phyloP scores from a whole-genome alignment of 2,888 invertebrate genomes.

The Mesorhabditis spiculigera region DNA sequence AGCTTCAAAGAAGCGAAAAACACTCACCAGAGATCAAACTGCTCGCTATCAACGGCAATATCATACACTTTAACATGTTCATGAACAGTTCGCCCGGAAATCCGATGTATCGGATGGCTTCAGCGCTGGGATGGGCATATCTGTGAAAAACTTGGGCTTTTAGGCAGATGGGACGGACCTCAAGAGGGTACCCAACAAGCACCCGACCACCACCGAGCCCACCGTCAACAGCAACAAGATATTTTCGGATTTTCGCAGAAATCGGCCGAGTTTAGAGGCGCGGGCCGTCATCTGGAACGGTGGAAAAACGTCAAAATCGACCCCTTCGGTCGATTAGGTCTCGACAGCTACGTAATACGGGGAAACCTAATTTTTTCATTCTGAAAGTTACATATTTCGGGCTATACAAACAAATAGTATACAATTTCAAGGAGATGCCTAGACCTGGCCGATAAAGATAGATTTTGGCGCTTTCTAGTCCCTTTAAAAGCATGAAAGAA shows the following conservation, averaged over 20 bases:
- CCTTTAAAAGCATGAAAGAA: too few species aligned
- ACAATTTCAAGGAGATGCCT: too few species aligned
- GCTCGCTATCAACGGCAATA: slow-evolving; percentile 70
- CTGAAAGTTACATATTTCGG: too few species aligned
- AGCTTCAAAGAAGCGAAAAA: neutral
- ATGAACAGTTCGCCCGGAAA: slow-evolving; percentile 72
- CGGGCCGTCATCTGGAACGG: too few species aligned
- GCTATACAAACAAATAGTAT: too few species aligned
- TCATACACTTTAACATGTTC: slow-evolving; percentile 71
- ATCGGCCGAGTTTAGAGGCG: neutral
- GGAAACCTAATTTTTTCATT: too few species aligned
- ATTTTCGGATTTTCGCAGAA: neutral
- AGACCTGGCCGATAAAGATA: too few species aligned
- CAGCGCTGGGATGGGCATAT: slow-evolving; percentile 23
- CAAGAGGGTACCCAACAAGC: neutral
- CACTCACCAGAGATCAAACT: slow-evolving; percentile 67
- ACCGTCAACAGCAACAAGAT: neutral
- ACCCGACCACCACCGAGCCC: slow-evolving; percentile 1
- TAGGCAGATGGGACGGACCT: neutral
- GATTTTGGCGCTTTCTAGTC: too few species aligned
- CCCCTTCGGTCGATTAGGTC: too few species aligned
- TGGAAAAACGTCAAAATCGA: too few species aligned
- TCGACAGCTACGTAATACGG: too few species aligned
- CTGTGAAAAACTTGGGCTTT: slow-evolving; percentile 8
- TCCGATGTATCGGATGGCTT: slow-evolving; percentile 62